Evolutionary conservation across 2,797 vertebrate species (phyloP), one percentile per base, ranked within the genome.

Genomic region (Apogon hyalosoma): DNA sequence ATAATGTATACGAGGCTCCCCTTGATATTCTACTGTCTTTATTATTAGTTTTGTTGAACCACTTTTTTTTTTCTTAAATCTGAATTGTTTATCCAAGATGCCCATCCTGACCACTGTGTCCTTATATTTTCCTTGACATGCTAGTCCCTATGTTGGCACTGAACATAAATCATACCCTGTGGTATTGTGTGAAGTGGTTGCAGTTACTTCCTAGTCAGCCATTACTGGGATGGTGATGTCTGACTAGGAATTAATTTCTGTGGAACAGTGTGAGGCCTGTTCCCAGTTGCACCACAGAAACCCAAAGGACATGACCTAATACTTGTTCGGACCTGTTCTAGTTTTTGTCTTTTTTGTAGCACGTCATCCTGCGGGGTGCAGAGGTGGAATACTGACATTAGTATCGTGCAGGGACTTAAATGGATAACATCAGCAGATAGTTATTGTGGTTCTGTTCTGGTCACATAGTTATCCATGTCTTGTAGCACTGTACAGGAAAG

Each of bases 221-320:
- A 52, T 24, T 41, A 49, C 53, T 36, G 7, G 7, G 12, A 31
- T 21, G 48, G 38, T 51, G 40, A 54, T 46, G 53, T 52, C 48
- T 57, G 40, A 51, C 24, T 62, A 15, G 13, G 36, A 80, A 58
- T 72, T 52, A 0, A 54, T 69, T 59, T 75, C 9, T 53, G n/a
- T 68, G 33, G 55, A 66, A 62, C 40, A 16, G 39, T 45, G n/a
- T 45, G 39, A 47, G 28, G 28, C 10, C 8, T 49, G 41, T 52
- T 46, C 57, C 77, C 56, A 12, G 12, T 40, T 51, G 67, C 40
- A 40, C 24, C 45, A 38, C 48, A 56, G 7, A 55, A 60, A 59
- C 59, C 78, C 66, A 58, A 50, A 50, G 48, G 61, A 78, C 69
- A 33, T 60, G 64, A 78, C 58, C 64, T 66, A 52, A 50, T 69